Base-by-base conservation (phyloP, 2,888 invertebrate genomes). In the Ennomos quercinarius region DNA sequence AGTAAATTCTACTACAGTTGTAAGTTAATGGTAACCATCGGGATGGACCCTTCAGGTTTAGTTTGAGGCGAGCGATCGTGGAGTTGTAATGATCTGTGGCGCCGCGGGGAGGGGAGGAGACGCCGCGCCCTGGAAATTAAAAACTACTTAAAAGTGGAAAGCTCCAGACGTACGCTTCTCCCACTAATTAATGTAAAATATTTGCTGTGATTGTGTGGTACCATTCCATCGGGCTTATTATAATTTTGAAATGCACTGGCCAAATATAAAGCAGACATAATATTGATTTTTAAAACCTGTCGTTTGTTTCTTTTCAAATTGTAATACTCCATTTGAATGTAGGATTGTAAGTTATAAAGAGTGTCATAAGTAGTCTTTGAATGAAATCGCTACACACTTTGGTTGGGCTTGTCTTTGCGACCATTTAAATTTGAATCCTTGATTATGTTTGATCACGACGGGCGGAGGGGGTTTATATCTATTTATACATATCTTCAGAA, bases 401-500 rank as follows among this genome's bases (percentile, higher is more conserved):
- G 27, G 27, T 36, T 17, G 36, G n/a, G 39, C 40, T 36, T 17
- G n/a, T 12, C 34, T 6, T 27, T 27, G 27, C 27, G 27, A 5
- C 5, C 5, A 6, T 27, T 27, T 27, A 27, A 27, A 5, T 2
- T 27, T 27, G 27, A 27, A 27, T 27, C 27, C 6, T 27, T 6
- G 27, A 27, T 27, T 27, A 27, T 27, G 6, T 27, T 27, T 27
- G 6, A 6, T 27, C 6, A 27, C 27, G 27, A 17, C 27, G 27
- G 27, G 3, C 27, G 27, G 0, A 0, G 27, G 8, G 10, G 9
- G 6, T 37, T 35, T 10, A 49, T 56, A 48, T 43, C 43, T 12
- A n/a, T 17, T 12, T 1, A 45, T 12, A 52, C 51, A 57, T 57
- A 51, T 57, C 51, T 47, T n/a, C 34, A 17, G 46, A 36, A 51